Percentiles rank a stretch among this genome's conserved stretches.
Evolutionary conservation across 2,113 vertebrate species (phyloP).

Genomic region (Mirza zaza): DNA sequence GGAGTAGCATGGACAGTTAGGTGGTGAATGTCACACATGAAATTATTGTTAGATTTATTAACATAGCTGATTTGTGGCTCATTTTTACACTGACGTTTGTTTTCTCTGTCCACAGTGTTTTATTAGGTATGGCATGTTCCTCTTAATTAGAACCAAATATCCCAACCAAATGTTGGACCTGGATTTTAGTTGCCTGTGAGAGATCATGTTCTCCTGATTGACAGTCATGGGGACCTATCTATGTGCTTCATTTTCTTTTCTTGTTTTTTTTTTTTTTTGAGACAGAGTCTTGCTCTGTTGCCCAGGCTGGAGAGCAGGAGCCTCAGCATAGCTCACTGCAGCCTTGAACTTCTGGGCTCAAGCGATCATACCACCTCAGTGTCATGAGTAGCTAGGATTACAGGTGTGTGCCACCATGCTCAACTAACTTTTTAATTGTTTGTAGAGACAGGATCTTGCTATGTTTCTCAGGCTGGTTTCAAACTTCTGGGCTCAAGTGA

Average conservation of each 20-base stretch:
- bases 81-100: background rate
- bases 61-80: background rate
- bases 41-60: slow-evolving; percentile 34
- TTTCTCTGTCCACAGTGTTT: slow-evolving; percentile 32
- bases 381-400: too few species aligned
- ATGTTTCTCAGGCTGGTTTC: too few species aligned
- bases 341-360: too few species aligned
- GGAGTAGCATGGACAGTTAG: background rate
- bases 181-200: background rate
- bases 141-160: slow-evolving; percentile 35
- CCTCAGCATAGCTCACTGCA: too few species aligned
- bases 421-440: too few species aligned
- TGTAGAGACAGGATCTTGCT: too few species aligned
- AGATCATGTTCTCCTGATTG: background rate
- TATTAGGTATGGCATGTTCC: slow-evolving; percentile 13
- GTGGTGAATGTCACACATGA: background rate
- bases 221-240: background rate
- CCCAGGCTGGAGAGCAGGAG: too few species aligned
- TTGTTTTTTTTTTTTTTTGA: too few species aligned
- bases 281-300: too few species aligned
- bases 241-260: background rate
- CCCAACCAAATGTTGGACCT: background rate
- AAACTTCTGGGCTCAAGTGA: too few species aligned
- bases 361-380: too few species aligned
- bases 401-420: too few species aligned